A percentile compares a stretch with the other conserved stretches of the same genome.
Evolutionary conservation across 2,113 vertebrate species (phyloP).

Genomic region (Albula goreensis): DNA sequence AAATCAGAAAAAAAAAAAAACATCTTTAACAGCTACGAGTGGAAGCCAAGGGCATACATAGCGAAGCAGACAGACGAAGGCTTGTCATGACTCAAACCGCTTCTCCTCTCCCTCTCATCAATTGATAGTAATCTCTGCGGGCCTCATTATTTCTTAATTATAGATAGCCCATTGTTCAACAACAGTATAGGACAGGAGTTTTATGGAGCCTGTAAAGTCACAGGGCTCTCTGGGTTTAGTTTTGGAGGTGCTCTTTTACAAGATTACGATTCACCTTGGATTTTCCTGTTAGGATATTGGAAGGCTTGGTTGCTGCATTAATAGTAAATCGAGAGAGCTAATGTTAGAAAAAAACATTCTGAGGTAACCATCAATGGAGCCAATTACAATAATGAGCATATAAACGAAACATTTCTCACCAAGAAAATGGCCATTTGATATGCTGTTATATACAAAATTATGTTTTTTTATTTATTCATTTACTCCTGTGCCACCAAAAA

Average conservation of each 20-base stretch:
- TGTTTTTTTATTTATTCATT: background rate
- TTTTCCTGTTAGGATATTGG: background rate
- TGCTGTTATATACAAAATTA: too few species aligned
- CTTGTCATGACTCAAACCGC: background rate
- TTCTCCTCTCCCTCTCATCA: slow-evolving; percentile 19
- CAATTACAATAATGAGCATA: background rate
- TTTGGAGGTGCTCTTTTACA: background rate
- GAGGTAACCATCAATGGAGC: background rate
- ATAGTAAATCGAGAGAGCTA: background rate
- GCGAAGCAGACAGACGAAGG: background rate
- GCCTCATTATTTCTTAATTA: slow-evolving; percentile 39
- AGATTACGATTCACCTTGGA: slow-evolving; percentile 15
- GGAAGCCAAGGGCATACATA: slow-evolving; percentile 18
- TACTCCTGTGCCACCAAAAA: background rate
- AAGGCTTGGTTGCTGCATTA: background rate
- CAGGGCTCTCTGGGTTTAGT: background rate
- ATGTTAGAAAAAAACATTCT: background rate
- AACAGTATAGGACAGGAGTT: slow-evolving; percentile 11
- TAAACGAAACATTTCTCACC: background rate
- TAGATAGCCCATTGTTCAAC: slow-evolving; percentile 16
- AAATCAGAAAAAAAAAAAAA: background rate
- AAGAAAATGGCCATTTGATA: too few species aligned
- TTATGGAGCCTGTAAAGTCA: slow-evolving; percentile 24
- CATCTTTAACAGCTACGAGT: background rate
- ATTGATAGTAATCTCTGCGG: slow-evolving; percentile 33